Conservation (phyloP, 30 jellyfish, hydroid and myxozoan species). For the Pelagia noctiluca region DNA sequence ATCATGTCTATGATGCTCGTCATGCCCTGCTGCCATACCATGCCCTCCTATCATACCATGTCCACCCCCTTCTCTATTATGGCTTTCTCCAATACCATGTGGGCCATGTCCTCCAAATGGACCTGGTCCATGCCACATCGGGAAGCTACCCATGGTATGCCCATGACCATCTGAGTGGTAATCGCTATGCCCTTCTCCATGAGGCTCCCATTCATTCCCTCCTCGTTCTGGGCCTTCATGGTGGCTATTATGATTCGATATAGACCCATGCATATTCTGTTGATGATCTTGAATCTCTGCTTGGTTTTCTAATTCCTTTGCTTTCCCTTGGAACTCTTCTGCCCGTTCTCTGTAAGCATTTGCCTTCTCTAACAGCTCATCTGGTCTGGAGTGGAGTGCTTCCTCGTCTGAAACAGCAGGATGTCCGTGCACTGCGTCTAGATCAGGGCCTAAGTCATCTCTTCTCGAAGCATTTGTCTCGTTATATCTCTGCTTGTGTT, state of each 20-base stretch:
- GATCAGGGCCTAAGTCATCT: conserved; percentile 34
- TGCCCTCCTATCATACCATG: conserved; percentile 30
- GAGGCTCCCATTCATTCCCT: conserved; percentile 29
- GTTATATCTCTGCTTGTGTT: too few relatives aligned
- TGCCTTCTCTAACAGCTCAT: conserved; percentile 64
- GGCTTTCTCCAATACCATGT: not conserved
- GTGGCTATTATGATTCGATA: conserved; percentile 51
- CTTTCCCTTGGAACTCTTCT: conserved; percentile 74
- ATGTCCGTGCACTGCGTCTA: conserved; percentile 71
- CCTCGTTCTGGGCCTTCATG: conserved; percentile 73
- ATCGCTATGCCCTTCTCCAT: conserved; percentile 59
- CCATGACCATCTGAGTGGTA: conserved; percentile 46
- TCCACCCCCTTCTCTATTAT: conserved; percentile 23
- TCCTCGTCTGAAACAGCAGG: conserved; percentile 67
- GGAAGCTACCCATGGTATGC: not conserved
- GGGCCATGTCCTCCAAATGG: conserved; percentile 26
- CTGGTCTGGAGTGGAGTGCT: conserved; percentile 67
- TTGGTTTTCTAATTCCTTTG: conserved; percentile 73
- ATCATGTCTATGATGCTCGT: conserved; percentile 19
- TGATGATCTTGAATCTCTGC: conserved; percentile 83
- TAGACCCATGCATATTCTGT: conserved; percentile 44
- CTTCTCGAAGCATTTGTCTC: too few relatives aligned
- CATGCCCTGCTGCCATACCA: conserved; percentile 46
- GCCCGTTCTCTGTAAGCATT: conserved; percentile 75
- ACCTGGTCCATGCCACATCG: conserved; percentile 75